These are phyloP conservation scores for Ictidomys tridecemlineatus DNA, from an alignment of 2,113 vertebrate genomes.

Conservation along the genomic window DNA sequence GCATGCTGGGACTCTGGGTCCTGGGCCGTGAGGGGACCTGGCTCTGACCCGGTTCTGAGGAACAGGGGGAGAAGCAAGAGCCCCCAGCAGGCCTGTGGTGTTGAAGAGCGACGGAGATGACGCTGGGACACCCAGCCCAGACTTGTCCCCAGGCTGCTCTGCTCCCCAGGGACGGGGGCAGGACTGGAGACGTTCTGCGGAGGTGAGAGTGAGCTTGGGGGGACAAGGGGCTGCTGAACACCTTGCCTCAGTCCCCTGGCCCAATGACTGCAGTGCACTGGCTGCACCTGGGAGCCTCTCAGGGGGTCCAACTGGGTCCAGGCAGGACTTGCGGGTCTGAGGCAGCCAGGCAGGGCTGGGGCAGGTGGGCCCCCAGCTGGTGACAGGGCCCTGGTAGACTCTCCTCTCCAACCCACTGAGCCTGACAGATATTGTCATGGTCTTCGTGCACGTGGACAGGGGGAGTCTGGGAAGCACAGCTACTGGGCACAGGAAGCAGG, in stretches of 20 bases:
- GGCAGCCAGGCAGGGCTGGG: rapidly evolving
- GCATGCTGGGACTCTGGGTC: neutral
- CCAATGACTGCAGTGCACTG: rapidly evolving
- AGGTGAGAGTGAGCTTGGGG: rapidly evolving
- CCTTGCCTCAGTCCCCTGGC: rapidly evolving
- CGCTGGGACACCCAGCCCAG: rapidly evolving
- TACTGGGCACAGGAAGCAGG: rapidly evolving
- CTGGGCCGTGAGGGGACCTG: rapidly evolving
- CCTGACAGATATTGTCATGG: rapidly evolving
- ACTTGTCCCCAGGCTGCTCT: rapidly evolving
- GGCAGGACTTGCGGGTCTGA: rapidly evolving
- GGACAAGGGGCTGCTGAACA: neutral
- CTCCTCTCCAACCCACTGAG: neutral
- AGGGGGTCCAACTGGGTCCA: rapidly evolving
- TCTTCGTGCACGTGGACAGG: rapidly evolving
- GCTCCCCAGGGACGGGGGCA: rapidly evolving
- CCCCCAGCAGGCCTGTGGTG: rapidly evolving
- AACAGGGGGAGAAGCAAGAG: rapidly evolving
- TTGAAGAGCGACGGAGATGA: neutral
- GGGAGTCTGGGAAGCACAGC: rapidly evolving
- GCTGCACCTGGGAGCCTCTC: neutral
- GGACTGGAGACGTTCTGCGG: rapidly evolving
- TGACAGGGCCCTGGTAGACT: neutral
- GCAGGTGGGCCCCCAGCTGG: neutral
- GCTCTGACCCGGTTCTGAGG: rapidly evolving